Percentiles rank a stretch among this genome's conserved stretches.
Evolutionary conservation across 2,113 vertebrate genomes (phyloP).

Genomic region (Lasiurus borealis): DNA sequence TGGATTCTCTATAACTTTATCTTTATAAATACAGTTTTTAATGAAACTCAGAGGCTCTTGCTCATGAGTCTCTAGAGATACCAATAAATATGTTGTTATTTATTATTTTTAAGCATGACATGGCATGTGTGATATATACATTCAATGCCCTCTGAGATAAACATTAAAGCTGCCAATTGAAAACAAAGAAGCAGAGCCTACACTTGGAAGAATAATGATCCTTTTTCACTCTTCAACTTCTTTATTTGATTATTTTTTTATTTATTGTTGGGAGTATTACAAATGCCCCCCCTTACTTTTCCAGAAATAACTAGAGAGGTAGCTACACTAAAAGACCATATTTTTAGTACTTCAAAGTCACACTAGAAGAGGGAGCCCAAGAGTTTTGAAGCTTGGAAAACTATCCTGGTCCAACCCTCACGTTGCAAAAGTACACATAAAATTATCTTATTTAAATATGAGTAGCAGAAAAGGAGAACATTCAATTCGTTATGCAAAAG

Average conservation of each 20-base stretch:
- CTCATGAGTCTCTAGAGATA: slow-evolving; percentile 3
- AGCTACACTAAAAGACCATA: neutral
- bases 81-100: neutral
- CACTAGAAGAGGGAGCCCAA: neutral
- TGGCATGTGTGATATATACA: neutral
- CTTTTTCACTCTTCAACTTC: neutral
- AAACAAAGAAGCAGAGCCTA: slow-evolving; percentile 23
- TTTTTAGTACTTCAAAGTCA: slow-evolving; percentile 26
- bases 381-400: neutral
- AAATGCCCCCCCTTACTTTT: neutral
- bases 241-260: neutral
- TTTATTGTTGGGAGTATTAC: too few species aligned
- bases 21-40: slow-evolving; percentile 57
- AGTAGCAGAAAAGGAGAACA: neutral
- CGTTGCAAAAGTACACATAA: neutral
- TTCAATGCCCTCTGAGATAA: slow-evolving; percentile 6
- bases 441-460: neutral
- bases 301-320: slow-evolving; percentile 10
- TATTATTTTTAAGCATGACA: slow-evolving; percentile 37
- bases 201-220: slow-evolving; percentile 13
- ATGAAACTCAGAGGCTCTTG: slow-evolving; percentile 18
- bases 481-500: neutral
- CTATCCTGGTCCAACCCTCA: neutral
- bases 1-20: neutral
- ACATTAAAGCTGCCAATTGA: slow-evolving; percentile 50